phyloP scores from a whole-genome alignment of 1,140 invertebrate species.

The Chionoecetes opilio region DNA sequence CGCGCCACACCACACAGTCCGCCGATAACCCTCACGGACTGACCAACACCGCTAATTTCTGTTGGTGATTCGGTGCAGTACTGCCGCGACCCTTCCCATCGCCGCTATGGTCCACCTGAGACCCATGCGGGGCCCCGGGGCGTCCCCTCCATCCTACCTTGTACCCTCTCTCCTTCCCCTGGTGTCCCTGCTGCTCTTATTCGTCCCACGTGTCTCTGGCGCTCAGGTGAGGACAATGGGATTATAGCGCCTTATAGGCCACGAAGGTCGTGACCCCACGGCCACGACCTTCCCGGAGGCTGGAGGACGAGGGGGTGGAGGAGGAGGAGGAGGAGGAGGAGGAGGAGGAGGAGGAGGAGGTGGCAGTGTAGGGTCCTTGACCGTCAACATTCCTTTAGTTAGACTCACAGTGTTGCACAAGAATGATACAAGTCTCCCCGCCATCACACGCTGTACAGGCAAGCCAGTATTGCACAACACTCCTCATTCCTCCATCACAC shows the following conservation, averaged over 20 bases:
- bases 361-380: too few relatives aligned
- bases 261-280: background rate
- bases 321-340: background rate
- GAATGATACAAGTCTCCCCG: too few relatives aligned
- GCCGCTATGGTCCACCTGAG: background rate
- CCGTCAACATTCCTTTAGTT: too few relatives aligned
- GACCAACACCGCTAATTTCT: background rate
- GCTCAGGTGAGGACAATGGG: background rate
- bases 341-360: background rate
- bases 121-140: background rate
- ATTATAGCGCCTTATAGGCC: background rate
- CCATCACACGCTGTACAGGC: too few relatives aligned
- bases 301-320: background rate
- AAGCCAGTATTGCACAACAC: too few relatives aligned
- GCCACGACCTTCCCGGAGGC: background rate
- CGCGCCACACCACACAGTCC: too few relatives aligned
- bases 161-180: background rate
- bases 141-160: too few relatives aligned
- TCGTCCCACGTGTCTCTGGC: background rate
- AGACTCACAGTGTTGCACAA: too few relatives aligned
- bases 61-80: conserved; percentile 19
- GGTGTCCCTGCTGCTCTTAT: background rate
- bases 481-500: too few relatives aligned
- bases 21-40: too few relatives aligned
- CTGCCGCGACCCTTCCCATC: background rate